Percentiles rank a stretch among this genome's conserved stretches.
Conservation (phyloP, 2,888 invertebrate species). For the Pomacea canaliculata region DNA sequence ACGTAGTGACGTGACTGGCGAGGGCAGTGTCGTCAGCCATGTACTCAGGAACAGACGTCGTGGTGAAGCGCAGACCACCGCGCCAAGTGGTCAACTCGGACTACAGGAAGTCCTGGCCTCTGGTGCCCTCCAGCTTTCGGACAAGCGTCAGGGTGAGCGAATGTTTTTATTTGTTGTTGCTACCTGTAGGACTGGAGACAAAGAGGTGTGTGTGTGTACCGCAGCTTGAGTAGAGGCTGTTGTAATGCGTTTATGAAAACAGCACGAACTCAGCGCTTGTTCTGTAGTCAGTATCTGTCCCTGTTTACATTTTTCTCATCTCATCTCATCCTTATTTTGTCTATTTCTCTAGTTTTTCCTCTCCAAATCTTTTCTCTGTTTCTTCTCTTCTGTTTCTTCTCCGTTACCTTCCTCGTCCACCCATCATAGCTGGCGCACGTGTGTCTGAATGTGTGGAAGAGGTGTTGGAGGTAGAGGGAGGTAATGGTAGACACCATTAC, state of each 20-base stretch:
- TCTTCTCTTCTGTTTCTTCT: background rate
- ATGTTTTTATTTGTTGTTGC: background rate
- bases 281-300: too few species aligned
- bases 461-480: background rate
- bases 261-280: too few species aligned
- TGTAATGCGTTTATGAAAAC: too few species aligned
- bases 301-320: too few species aligned
- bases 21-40: constrained; percentile 9
- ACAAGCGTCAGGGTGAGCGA: constrained; percentile 39
- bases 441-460: too few species aligned
- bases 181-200: too few species aligned
- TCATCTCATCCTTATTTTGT: too few species aligned
- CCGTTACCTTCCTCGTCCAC: background rate
- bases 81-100: constrained; percentile 36
- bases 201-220: too few species aligned
- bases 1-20: background rate
- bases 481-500: background rate
- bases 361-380: background rate
- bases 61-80: constrained; percentile 42
- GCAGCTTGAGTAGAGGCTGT: too few species aligned
- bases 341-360: background rate
- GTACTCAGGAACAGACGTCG: constrained; percentile 29
- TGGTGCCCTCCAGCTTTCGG: constrained; percentile 40
- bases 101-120: constrained; percentile 53
- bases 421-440: too few species aligned